Conservation (phyloP, 2,888 invertebrate genomes). For the Aphodius sticticus region DNA sequence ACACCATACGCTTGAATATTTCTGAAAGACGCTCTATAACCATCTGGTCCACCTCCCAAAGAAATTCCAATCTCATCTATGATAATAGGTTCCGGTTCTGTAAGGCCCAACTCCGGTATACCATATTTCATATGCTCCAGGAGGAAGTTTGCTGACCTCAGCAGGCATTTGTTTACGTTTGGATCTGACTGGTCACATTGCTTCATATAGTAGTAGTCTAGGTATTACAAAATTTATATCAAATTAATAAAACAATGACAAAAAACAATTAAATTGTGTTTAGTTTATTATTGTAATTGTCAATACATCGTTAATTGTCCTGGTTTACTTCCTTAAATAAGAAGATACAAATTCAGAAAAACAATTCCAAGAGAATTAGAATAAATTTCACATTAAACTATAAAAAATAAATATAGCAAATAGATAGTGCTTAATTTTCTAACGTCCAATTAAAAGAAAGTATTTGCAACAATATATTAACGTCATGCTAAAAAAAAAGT, state of each 20-base stretch:
- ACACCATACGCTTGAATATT: conserved; percentile 84
- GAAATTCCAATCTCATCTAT: conserved; percentile 84
- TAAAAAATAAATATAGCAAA: background rate
- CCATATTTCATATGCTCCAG: conserved; percentile 76
- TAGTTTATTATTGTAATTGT: background rate
- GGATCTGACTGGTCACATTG: conserved; percentile 76
- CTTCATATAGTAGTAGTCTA: conserved; percentile 75
- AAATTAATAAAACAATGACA: conserved; percentile 13
- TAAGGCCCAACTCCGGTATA: conserved; percentile 75
- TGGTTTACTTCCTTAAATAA: background rate
- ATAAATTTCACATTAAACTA: too few species aligned
- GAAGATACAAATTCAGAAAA: background rate
- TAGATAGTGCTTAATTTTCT: background rate
- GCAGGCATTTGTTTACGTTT: conserved; percentile 75
- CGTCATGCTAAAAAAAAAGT: background rate
- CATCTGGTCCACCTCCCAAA: conserved; percentile 81
- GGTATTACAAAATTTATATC: conserved; percentile 38
- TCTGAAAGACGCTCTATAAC: conserved; percentile 81
- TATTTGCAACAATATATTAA: background rate
- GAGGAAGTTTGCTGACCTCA: conserved; percentile 77
- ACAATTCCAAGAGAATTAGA: background rate
- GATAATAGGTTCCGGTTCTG: conserved; percentile 80
- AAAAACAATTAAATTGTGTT: background rate
- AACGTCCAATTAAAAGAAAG: background rate
- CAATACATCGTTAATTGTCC: background rate